phyloP scores from a whole-genome alignment of 1,140 invertebrate genomes.

The Trachymyrmex septentrionalis region DNA sequence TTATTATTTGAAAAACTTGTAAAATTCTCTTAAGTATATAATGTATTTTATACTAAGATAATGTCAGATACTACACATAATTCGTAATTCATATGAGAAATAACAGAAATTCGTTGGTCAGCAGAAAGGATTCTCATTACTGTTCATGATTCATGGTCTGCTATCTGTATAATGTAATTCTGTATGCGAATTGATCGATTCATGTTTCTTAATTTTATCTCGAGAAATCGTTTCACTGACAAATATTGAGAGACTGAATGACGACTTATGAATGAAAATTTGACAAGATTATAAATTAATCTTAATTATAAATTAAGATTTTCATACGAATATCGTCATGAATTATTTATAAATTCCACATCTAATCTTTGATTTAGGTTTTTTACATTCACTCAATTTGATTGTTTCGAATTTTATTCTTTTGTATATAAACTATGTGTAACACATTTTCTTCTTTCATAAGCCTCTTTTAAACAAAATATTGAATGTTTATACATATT shows the following conservation, averaged over 20 bases:
- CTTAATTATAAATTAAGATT: not conserved
- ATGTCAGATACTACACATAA: not conserved
- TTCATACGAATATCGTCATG: not conserved
- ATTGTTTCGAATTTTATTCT: not conserved
- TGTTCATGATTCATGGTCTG: not conserved
- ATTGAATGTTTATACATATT: not conserved
- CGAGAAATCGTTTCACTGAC: not conserved
- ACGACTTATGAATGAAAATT: not conserved
- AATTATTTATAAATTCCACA: not conserved
- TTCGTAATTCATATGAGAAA: not conserved
- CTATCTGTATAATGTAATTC: not conserved
- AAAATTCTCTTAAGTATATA: conserved; percentile 34
- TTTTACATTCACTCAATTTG: conserved; percentile 12
- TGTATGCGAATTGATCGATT: not conserved
- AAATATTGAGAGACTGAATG: not conserved
- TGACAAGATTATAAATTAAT: no score
- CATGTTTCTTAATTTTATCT: not conserved
- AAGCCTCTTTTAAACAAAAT: not conserved
- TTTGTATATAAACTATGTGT: not conserved
- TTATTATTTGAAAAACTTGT: conserved; percentile 14
- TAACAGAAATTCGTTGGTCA: not conserved
- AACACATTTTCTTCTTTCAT: not conserved
- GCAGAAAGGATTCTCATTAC: not conserved
- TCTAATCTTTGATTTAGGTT: not conserved
- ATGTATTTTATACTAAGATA: conserved; percentile 1